Conservation (phyloP, 1,140 invertebrate species). For the Riptortus pedestris region DNA sequence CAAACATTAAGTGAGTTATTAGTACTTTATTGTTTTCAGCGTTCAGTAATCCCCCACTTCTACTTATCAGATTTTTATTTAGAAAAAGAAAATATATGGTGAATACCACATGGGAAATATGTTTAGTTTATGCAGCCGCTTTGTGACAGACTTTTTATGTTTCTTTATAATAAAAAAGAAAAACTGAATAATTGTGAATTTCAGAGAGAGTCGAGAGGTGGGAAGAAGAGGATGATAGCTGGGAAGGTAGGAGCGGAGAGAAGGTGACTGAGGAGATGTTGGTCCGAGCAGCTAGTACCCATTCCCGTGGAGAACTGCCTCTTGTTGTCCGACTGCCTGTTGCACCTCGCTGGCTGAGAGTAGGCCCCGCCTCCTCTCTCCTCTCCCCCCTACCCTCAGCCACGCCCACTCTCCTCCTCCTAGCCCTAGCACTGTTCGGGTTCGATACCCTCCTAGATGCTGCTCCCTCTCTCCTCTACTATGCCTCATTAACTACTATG, state of each 20-base stretch:
- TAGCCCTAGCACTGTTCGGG: constrained; percentile 29
- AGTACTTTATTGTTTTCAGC: no score
- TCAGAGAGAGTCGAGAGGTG: no score
- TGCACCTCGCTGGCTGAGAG: background rate
- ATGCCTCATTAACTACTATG: constrained; percentile 36
- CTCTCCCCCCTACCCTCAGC: background rate
- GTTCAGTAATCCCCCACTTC: no score
- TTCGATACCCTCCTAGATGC: constrained; percentile 35
- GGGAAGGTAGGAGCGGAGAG: constrained; percentile 46
- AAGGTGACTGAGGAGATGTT: constrained; percentile 69
- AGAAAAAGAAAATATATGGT: no score
- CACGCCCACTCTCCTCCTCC: background rate
- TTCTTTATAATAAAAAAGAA: no score
- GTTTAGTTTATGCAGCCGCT: no score
- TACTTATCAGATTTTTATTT: no score
- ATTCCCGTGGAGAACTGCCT: constrained; percentile 64
- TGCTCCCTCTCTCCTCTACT: constrained; percentile 38
- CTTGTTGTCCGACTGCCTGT: constrained; percentile 59
- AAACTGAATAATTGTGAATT: no score
- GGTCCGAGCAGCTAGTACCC: constrained; percentile 67
- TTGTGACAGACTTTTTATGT: no score
- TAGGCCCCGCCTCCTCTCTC: background rate
- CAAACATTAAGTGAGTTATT: no score
- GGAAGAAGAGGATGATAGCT: no score
- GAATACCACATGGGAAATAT: no score